Percentiles rank a stretch among this genome's conserved stretches.
phyloP scores from a whole-genome alignment of 2,888 invertebrate species.

The Agrotis clavis region DNA sequence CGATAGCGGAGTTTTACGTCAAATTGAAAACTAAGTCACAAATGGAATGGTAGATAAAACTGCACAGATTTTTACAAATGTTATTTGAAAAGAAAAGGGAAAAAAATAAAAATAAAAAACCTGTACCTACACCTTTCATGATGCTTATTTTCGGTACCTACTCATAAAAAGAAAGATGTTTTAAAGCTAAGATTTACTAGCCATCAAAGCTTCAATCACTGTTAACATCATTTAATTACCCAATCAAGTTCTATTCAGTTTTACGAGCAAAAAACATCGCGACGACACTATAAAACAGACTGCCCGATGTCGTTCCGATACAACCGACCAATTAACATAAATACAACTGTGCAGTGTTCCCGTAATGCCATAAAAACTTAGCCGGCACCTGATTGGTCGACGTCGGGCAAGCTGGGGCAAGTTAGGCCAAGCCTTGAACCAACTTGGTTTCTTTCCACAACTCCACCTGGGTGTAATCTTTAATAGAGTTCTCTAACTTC shows the following conservation, averaged over 20 bases:
- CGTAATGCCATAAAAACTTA: constrained; percentile 47
- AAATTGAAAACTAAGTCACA: constrained; percentile 48
- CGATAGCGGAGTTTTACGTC: constrained; percentile 36
- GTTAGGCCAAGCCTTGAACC: constrained; percentile 41
- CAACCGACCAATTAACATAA: constrained; percentile 54
- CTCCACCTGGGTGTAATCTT: constrained; percentile 73
- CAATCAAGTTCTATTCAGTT: constrained; percentile 35
- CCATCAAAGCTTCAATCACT: constrained; percentile 34
- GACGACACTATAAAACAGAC: constrained; percentile 39
- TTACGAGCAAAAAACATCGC: constrained; percentile 44
- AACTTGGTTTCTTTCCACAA: constrained; percentile 64
- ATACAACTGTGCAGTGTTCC: constrained; percentile 33
- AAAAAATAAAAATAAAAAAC: background rate
- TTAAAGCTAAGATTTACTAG: constrained; percentile 1
- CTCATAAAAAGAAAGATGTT: background rate
- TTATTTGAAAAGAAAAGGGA: constrained; percentile 9
- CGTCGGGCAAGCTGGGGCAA: constrained; percentile 38
- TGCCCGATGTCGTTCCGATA: constrained; percentile 33
- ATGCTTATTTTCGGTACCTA: background rate
- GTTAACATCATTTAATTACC: constrained; percentile 40
- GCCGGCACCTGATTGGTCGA: constrained; percentile 63
- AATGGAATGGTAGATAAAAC: constrained; percentile 16
- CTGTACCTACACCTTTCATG: background rate
- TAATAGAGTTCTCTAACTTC: constrained; percentile 80
- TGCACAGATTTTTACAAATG: constrained; percentile 25